These are phyloP conservation scores for Chrysolina oricalcia DNA, from an alignment of 2,888 invertebrate species.

Conservation along the genomic window DNA sequence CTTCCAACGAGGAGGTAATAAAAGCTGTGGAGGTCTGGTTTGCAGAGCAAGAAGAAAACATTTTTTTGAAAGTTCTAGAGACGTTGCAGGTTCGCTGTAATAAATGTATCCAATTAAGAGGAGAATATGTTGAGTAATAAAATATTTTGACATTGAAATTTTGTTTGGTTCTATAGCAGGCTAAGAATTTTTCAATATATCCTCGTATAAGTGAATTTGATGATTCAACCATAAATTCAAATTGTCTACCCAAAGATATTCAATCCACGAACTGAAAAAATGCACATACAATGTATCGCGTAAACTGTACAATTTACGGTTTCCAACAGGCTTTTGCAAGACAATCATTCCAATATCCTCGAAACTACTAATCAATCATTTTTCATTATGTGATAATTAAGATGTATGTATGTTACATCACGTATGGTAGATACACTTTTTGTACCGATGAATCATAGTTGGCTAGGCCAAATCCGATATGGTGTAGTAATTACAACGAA, in stretches of 20 bases:
- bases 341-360: neutral
- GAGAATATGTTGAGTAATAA: too few species aligned
- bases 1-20: too few species aligned
- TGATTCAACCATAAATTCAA: neutral
- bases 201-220: too few species aligned
- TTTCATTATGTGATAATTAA: slow-evolving; percentile 6
- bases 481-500: slow-evolving; percentile 13
- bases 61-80: too few species aligned
- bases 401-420: slow-evolving; percentile 20
- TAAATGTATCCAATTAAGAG: too few species aligned
- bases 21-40: too few species aligned
- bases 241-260: neutral
- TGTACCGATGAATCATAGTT: neutral
- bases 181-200: too few species aligned
- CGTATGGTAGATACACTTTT: neutral
- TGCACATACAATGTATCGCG: neutral
- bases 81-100: too few species aligned
- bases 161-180: too few species aligned
- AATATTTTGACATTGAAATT: too few species aligned
- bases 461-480: slow-evolving; percentile 18
- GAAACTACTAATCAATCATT: neutral
- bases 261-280: neutral
- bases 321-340: neutral
- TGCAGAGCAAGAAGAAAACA: too few species aligned
- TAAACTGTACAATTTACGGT: neutral